Base-by-base conservation (phyloP, 2,113 vertebrate genomes). In the Cryptomyrus ogoouensis region DNA sequence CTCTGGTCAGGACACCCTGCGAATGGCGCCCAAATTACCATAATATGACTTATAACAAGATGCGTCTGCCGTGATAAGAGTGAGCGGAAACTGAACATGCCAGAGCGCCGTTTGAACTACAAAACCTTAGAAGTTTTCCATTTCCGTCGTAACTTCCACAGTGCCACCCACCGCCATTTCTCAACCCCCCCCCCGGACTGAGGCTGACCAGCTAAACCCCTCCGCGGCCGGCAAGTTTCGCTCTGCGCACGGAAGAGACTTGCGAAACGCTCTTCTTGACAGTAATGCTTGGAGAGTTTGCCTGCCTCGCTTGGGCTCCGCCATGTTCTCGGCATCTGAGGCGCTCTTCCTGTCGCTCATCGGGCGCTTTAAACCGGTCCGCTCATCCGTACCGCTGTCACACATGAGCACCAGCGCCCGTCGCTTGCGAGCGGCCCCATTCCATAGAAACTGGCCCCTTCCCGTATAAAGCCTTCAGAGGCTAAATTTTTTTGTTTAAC, bases 321-420 rank as follows among this genome's bases (percentile, higher is more conserved):
- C 90, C 90, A 91, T 91, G 85, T 91, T 91, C 58, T 86, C 66
- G 80, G 89, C 88, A 89, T 89, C 70, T 53, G 88, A 85, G 77
- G 80, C 70, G 77, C 90, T 91, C 90, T 91, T 89, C 90, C 88
- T 87, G 90, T 44, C 58, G 83, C 83, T 53, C 83, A 46, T 53
- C 50, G 39, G 46, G 83, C 77, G 80, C 84, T 89, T 83, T 88
- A 83, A 90, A 88, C 87, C 90, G 90, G 90, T 58, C 50, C 84
- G 50, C 44, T 50, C 80, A 42, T 70, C 83, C 44, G 44, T 31
- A 44, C 27, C 53, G 31, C 90, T 47, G 88, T 84, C 77, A 35
- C 88, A 58, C 88, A 66, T 53, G 31, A 77, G 83, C 39, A 47
- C 44, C 21, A 3, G 50, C 12, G 17, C 49, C 85, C 15, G 27